phyloP scores from a whole-genome alignment of 2,113 vertebrate genomes.

The Himantopus leucocephalus region DNA sequence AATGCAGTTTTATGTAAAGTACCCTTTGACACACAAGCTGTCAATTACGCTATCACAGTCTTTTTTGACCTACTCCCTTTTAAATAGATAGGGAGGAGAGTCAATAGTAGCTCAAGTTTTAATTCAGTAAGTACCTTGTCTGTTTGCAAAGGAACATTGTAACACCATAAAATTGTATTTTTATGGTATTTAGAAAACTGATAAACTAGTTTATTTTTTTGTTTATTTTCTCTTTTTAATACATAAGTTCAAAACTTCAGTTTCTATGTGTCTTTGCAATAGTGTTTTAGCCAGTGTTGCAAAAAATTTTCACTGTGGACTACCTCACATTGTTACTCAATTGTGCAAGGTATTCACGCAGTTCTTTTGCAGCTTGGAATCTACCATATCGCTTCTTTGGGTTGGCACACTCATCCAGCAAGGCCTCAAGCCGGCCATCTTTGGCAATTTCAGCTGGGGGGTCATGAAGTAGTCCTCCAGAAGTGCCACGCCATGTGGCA shows the following conservation, averaged over 20 bases:
- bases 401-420: slow-evolving; percentile 95
- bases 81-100: slow-evolving; percentile 33
- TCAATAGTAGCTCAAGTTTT: slow-evolving; percentile 71
- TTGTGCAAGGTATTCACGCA: slow-evolving; percentile 92
- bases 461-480: slow-evolving; percentile 94
- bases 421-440: slow-evolving; percentile 88
- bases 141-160: slow-evolving; percentile 65
- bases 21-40: slow-evolving; percentile 76
- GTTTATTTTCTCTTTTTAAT: slow-evolving; percentile 23
- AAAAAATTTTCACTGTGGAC: slow-evolving; percentile 45
- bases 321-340: slow-evolving; percentile 89
- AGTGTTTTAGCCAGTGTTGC: slow-evolving; percentile 48
- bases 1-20: slow-evolving; percentile 76
- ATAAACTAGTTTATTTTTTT: background rate
- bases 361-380: slow-evolving; percentile 92
- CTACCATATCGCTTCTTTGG: slow-evolving; percentile 91
- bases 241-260: slow-evolving; percentile 21
- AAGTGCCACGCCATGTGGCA: slow-evolving; percentile 94
- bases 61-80: slow-evolving; percentile 64
- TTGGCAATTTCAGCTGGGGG: slow-evolving; percentile 89
- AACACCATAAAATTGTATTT: slow-evolving; percentile 49
- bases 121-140: slow-evolving; percentile 67
- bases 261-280: slow-evolving; percentile 35
- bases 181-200: slow-evolving; percentile 54
- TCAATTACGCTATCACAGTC: slow-evolving; percentile 76